Evolutionary conservation across 1,140 invertebrate genomes (phyloP), one percentile per base, ranked within the genome.

Genomic region (Camponotus pennsylvanicus): DNA sequence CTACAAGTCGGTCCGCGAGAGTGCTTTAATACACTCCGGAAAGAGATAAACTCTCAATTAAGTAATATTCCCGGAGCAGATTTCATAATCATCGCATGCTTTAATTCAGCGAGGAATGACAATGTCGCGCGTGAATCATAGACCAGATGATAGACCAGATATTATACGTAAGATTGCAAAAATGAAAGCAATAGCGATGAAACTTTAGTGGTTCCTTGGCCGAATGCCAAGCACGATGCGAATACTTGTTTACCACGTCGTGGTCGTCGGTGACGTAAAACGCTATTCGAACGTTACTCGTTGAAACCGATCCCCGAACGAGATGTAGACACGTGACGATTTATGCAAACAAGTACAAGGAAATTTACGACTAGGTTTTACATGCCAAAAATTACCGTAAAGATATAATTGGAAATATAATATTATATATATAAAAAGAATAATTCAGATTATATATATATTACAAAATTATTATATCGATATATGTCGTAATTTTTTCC

Each of bases 201-300:
- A 70, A 86, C 11, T 69, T 57, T 40, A 70, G 66, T 21, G 66
- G 55, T 75, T 82, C 75, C 89, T 87, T 93, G 92, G 93, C 92
- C 82, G 8, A 0, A 21, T 11, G 88, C 90, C 92, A 89, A 67
- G 61, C 64, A 86, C 6, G 70, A 61, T 85, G 67, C 86, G 80
- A 90, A 75, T 86, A 85, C 88, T 93, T 93, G 92, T 93, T 93
- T 93, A 92, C 90, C 87, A 86, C 87, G 85, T 90, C 88, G 82
- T 90, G 63, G 32, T 57, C 76, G 32, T 57, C 76, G 55, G 70
- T 92, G 91, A 92, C 90, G 90, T 91, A 91, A 92, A 91, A 73
- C 63, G 76, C 76, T 88, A 89, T 92, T 64, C 85, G 84, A 27
- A 27, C 27, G 27, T 27, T 27, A 71, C 77, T 89, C 66, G 71